phyloP scores from a whole-genome alignment of 2,888 invertebrate species.

The Clivina fossor region DNA sequence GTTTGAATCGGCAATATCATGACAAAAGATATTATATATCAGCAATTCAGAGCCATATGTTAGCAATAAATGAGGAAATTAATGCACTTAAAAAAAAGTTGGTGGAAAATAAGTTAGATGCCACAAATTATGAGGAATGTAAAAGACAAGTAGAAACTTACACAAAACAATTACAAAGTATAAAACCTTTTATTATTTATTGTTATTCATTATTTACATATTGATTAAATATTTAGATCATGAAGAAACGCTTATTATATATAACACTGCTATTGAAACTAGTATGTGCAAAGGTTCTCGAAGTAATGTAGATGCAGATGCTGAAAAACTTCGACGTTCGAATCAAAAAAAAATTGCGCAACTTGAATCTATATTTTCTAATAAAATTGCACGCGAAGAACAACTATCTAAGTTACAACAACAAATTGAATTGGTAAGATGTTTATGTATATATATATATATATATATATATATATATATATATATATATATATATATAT shows the following conservation, averaged over 20 bases:
- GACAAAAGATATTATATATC: slow-evolving; percentile 39
- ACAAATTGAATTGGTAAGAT: slow-evolving; percentile 41
- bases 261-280: slow-evolving; percentile 38
- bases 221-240: slow-evolving; percentile 32
- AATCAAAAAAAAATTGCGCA: slow-evolving; percentile 38
- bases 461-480: slow-evolving; percentile 2
- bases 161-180: slow-evolving; percentile 29
- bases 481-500: neutral
- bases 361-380: slow-evolving; percentile 42
- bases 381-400: slow-evolving; percentile 43
- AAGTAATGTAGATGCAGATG: slow-evolving; percentile 35
- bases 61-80: slow-evolving; percentile 37
- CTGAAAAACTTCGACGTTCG: slow-evolving; percentile 29
- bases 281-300: slow-evolving; percentile 36
- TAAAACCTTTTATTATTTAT: neutral
- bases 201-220: no score
- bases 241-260: slow-evolving; percentile 36
- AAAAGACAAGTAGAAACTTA: slow-evolving; percentile 34
- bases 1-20: slow-evolving; percentile 41
- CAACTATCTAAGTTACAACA: slow-evolving; percentile 40
- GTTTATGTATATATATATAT: neutral
- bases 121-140: slow-evolving; percentile 32
- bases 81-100: slow-evolving; percentile 34
- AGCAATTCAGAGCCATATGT: slow-evolving; percentile 38
- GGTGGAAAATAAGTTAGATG: slow-evolving; percentile 32